phyloP scores from a whole-genome alignment of 2,797 vertebrate species.

The Nannoperca obscura region DNA sequence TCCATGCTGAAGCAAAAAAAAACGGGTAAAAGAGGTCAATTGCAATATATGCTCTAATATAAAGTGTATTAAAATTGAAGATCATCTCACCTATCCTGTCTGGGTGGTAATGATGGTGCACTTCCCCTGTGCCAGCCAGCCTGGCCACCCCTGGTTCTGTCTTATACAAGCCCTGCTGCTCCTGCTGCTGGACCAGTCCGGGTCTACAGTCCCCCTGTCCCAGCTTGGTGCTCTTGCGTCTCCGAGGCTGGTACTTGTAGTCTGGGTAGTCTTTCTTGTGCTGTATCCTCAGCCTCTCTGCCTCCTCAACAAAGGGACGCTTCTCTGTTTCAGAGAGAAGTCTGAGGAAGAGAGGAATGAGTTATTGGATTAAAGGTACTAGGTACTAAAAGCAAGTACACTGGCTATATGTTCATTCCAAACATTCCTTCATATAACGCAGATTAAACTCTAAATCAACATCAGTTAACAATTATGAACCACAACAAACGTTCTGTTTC shows the following conservation, averaged over 20 bases:
- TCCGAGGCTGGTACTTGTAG: slow-evolving; percentile 94
- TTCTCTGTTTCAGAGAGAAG: slow-evolving; percentile 92
- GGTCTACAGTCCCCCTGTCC: slow-evolving; percentile 86
- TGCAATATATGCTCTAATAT: background rate
- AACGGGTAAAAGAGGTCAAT: background rate
- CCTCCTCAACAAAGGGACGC: slow-evolving; percentile 92
- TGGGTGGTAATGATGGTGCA: slow-evolving; percentile 84
- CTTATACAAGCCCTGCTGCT: slow-evolving; percentile 58
- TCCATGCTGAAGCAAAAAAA: too few relatives aligned
- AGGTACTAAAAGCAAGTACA: background rate
- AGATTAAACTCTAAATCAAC: background rate
- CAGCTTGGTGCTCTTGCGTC: slow-evolving; percentile 89
- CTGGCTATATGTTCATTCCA: background rate
- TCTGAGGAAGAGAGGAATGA: slow-evolving; percentile 65
- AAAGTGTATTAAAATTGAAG: background rate
- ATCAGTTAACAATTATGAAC: background rate
- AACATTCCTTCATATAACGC: background rate
- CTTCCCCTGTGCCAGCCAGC: slow-evolving; percentile 73
- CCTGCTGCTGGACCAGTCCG: slow-evolving; percentile 83
- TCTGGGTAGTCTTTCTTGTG: slow-evolving; percentile 95
- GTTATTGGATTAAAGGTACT: background rate
- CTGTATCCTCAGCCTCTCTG: slow-evolving; percentile 91
- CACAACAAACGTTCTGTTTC: too few relatives aligned
- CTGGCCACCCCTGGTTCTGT: slow-evolving; percentile 67
- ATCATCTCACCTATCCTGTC: slow-evolving; percentile 78